Conservation (phyloP, 2,113 vertebrate species). For the Thamnophis sirtalis region DNA sequence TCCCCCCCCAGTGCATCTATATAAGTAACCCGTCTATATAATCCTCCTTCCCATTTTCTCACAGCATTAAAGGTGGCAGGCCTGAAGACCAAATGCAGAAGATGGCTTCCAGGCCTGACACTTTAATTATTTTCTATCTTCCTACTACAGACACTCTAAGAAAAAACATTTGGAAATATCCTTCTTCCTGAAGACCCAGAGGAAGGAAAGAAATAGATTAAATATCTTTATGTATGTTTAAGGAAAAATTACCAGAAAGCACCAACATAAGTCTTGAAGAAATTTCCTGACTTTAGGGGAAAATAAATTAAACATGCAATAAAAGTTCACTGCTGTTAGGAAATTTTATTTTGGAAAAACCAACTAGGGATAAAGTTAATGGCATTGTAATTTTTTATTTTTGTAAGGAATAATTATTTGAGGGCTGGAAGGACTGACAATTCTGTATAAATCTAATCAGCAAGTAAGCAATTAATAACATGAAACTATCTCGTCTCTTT, state of each 20-base stretch:
- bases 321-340: conserved; percentile 66
- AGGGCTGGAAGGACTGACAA: conserved; percentile 58
- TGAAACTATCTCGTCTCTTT: conserved; percentile 54
- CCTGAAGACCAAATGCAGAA: too few relatives aligned
- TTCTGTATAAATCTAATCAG: conserved; percentile 66
- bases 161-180: conserved; percentile 4
- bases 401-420: conserved; percentile 64
- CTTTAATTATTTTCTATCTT: background rate
- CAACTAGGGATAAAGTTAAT: conserved; percentile 66
- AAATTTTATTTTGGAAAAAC: conserved; percentile 62
- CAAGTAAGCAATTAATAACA: conserved; percentile 65
- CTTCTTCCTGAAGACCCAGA: conserved; percentile 34
- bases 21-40: too few relatives aligned
- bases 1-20: too few relatives aligned
- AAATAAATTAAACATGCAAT: conserved; percentile 70
- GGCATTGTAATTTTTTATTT: conserved; percentile 62
- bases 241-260: conserved; percentile 44
- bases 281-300: conserved; percentile 54
- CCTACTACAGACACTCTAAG: background rate
- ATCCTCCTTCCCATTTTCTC: too few relatives aligned
- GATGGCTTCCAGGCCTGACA: too few relatives aligned
- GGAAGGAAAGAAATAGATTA: conserved; percentile 46
- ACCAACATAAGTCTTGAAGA: conserved; percentile 58
- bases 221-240: conserved; percentile 56
- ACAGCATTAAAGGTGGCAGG: too few relatives aligned